Base-by-base conservation (phyloP, 1,140 invertebrate species). In the Procambarus virginalis region DNA sequence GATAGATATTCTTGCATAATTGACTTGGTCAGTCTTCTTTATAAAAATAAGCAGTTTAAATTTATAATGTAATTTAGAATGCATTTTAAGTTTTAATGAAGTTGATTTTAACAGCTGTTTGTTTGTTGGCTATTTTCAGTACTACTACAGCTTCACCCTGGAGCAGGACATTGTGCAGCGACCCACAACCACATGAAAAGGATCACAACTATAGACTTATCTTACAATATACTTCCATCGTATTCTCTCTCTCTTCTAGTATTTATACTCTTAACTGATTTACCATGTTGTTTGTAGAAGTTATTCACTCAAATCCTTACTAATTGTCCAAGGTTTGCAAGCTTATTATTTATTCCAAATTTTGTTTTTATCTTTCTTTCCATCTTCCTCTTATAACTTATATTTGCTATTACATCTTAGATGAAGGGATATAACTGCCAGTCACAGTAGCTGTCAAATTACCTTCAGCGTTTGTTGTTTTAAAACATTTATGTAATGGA, bases 141-240 rank as follows among this genome's bases (percentile, higher is more conserved):
- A 86, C 77, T 91, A 86, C 84, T 91, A 91, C 89, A 91, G 83
- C 77, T 91, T 91, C 77, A 86, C 89, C n/a, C 64, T 91, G 60
- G 89, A 91, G 64, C 89, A 91, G 58, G 89, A 91, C 77, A 81
- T 91, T 60, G 83, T 91, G 20, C 89, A 91, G 77, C 83, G 89
- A 73, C 84, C 83, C 46, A 70, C 89, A 22, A 76, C 83, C 58
- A 84, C 89, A 46, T 91, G 81, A 91, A 49, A 64, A 64, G 60
- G 60, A 64, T 64, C 20, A n/a, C 60, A 17, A 64, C 12, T 64
- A n/a, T 58, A 9, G 8, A 58, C 14, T 58, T 58, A 58, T 58
- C 14, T 8, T 58, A 58, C 14, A 1, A 3, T 64, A 14, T 64
- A 17, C 60, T 17, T 64, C 60, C 60, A 64, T 64, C 60, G 17